Conservation (phyloP, 2,113 vertebrate species). For the Felis chaus region DNA sequence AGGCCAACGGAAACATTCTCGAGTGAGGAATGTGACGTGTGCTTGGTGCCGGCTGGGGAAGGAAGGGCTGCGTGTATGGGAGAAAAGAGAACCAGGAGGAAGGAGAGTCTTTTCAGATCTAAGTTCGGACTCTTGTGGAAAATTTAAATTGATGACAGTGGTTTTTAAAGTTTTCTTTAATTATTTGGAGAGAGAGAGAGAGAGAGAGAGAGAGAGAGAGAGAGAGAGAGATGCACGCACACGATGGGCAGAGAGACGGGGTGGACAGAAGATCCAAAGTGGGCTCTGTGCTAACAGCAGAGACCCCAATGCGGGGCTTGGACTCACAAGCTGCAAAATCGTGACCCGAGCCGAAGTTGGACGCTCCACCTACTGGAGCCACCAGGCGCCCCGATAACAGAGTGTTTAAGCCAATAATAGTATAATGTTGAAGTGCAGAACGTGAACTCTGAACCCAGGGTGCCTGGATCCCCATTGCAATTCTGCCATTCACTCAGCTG, state of each 20-base stretch:
- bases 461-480: neutral
- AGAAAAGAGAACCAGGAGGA: neutral
- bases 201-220: too few relatives aligned
- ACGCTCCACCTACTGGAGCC: too few relatives aligned
- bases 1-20: slow-evolving; percentile 10
- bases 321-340: too few relatives aligned
- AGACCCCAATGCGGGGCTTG: too few relatives aligned
- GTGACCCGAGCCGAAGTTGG: too few relatives aligned
- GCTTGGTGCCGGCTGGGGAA: neutral
- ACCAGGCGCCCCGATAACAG: neutral
- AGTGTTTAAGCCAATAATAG: neutral
- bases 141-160: neutral
- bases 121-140: neutral
- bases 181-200: too few relatives aligned
- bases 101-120: fast-evolving
- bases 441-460: neutral
- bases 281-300: too few relatives aligned
- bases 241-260: too few relatives aligned
- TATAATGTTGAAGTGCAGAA: neutral
- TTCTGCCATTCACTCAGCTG: neutral
- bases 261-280: too few relatives aligned
- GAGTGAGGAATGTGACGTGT: neutral
- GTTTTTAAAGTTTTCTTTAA: too few relatives aligned
- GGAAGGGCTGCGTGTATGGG: neutral
- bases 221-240: too few relatives aligned